Percentiles rank a stretch among this genome's conserved stretches.
Conservation (phyloP, 2,113 vertebrate species). For the Calyptomena viridis region DNA sequence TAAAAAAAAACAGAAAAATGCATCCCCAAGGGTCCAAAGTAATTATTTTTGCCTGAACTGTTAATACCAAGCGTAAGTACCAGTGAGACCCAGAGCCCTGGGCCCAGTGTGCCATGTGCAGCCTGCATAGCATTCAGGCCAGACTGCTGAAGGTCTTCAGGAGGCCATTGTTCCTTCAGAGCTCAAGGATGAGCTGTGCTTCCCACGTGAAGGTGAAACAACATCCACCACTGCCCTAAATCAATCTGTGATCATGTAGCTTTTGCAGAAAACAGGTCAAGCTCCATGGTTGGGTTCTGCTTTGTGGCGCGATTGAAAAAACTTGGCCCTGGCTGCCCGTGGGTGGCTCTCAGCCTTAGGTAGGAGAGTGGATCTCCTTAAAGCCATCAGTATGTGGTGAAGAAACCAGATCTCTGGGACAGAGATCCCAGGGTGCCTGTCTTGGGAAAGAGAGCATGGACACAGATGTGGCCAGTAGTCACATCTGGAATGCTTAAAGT, state of each 20-base stretch:
- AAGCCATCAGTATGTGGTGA: neutral
- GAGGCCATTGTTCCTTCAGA: neutral
- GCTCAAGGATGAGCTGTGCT: neutral
- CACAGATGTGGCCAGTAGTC: neutral
- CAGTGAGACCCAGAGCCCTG: neutral
- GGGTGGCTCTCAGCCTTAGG: neutral
- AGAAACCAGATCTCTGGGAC: neutral
- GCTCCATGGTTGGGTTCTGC: neutral
- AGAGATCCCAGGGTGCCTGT: neutral
- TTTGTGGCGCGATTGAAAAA: neutral
- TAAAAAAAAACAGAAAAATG: neutral
- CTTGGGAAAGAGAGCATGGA: neutral
- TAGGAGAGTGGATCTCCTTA: neutral
- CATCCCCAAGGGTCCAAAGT: neutral
- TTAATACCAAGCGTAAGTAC: neutral
- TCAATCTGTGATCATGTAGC: neutral
- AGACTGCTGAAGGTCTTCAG: neutral
- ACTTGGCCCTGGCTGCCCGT: neutral
- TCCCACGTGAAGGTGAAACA: neutral
- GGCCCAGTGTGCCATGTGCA: rapidly evolving
- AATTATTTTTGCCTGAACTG: neutral
- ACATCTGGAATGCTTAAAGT: neutral
- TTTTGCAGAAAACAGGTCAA: neutral
- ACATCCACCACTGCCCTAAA: neutral
- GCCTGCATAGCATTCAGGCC: neutral